These are phyloP conservation scores for Hofmannophila pseudospretella DNA, from an alignment of 2,888 invertebrate genomes.

Conservation along the genomic window DNA sequence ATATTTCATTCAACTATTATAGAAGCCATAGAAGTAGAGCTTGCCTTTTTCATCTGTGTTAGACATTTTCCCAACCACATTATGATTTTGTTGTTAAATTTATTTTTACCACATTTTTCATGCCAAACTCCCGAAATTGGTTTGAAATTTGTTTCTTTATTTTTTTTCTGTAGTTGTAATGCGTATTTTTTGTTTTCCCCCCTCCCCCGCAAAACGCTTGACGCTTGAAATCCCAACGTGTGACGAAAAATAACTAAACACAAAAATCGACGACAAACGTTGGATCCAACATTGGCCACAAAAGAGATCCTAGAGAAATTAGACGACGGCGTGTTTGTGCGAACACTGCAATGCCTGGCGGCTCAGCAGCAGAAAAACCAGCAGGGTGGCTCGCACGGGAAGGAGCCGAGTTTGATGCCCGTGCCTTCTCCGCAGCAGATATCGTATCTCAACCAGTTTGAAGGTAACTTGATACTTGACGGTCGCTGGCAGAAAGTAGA, in stretches of 20 bases:
- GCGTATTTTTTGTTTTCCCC: constrained; percentile 75
- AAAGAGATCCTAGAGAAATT: constrained; percentile 73
- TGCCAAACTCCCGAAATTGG: constrained; percentile 5
- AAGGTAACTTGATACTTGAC: constrained; percentile 80
- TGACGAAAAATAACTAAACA: constrained; percentile 57
- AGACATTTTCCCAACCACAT: constrained; percentile 78
- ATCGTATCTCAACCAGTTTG: constrained; percentile 96
- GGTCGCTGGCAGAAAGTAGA: background rate
- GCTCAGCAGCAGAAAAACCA: constrained; percentile 73
- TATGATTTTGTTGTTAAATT: constrained; percentile 7
- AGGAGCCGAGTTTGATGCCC: constrained; percentile 95
- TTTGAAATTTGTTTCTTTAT: constrained; percentile 33
- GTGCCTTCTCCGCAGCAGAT: constrained; percentile 98
- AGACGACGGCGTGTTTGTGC: constrained; percentile 74
- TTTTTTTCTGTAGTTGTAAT: constrained; percentile 76
- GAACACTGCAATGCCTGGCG: constrained; percentile 76
- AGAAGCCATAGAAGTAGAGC: constrained; percentile 73
- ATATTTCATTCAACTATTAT: constrained; percentile 21
- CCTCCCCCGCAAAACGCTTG: constrained; percentile 71
- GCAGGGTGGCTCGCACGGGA: constrained; percentile 67
- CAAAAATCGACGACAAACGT: constrained; percentile 20
- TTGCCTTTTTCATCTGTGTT: constrained; percentile 58
- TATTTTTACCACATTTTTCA: constrained; percentile 17
- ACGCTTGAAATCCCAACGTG: constrained; percentile 74
- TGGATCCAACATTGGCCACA: constrained; percentile 40